Conservation (phyloP, 2,113 vertebrate genomes). For the Tetrao urogallus region DNA sequence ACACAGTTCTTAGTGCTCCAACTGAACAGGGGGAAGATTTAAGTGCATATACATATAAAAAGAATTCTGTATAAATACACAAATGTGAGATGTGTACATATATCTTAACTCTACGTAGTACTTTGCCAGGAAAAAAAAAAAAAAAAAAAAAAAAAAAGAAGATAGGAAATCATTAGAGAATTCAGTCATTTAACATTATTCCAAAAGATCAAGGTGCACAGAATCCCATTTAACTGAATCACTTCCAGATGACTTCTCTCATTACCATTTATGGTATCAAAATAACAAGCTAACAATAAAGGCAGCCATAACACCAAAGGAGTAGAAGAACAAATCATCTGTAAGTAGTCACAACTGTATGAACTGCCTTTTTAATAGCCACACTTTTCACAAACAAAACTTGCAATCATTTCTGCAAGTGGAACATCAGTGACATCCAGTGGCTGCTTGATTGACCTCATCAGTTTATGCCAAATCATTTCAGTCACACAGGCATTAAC, state of each 20-base stretch:
- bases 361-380: background rate
- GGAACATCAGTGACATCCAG: constrained; percentile 62
- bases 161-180: background rate
- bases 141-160: background rate
- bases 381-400: accelerated
- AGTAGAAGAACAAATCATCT: background rate
- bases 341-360: background rate
- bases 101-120: background rate
- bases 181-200: background rate
- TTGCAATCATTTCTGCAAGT: background rate
- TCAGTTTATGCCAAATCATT: background rate
- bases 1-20: background rate
- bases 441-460: background rate
- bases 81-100: background rate
- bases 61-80: background rate
- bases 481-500: background rate
- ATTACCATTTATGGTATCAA: background rate
- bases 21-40: background rate
- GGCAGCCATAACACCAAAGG: background rate
- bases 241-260: background rate
- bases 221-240: background rate
- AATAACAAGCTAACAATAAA: constrained; percentile 30
- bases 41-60: background rate
- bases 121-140: background rate
- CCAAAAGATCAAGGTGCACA: background rate